Conservation (phyloP, 2,888 invertebrate genomes). For the Trachelus stipa region DNA sequence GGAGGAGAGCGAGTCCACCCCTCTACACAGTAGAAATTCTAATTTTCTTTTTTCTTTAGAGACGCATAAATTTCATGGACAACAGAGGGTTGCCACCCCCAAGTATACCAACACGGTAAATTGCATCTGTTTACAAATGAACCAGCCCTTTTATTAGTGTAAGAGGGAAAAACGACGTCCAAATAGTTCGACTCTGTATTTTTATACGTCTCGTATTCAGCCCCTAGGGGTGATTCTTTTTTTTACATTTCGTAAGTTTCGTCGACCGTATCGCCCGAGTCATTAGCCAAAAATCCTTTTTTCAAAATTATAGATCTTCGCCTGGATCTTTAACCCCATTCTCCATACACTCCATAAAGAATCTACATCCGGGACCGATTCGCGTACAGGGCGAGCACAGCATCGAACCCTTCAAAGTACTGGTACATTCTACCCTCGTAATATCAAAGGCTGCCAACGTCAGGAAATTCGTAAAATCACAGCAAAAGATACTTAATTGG, state of each 20-base stretch:
- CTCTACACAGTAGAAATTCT: too few relatives aligned
- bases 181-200: too few relatives aligned
- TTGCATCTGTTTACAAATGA: too few relatives aligned
- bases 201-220: too few relatives aligned
- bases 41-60: neutral
- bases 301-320: neutral
- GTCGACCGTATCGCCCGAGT: too few relatives aligned
- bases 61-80: neutral
- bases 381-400: neutral
- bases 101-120: neutral
- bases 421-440: neutral
- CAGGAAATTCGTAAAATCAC: neutral
- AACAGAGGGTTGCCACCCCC: neutral
- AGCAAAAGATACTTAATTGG: neutral
- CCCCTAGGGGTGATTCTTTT: too few relatives aligned
- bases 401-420: neutral
- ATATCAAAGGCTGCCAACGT: neutral
- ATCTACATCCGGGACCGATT: neutral
- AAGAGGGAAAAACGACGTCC: neutral
- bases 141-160: neutral
- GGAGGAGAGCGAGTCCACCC: too few relatives aligned
- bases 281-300: too few relatives aligned
- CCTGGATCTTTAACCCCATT: neutral
- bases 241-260: too few relatives aligned
- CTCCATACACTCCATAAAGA: neutral